Conservation (phyloP, 1,140 invertebrate species). For the Papilio machaon region DNA sequence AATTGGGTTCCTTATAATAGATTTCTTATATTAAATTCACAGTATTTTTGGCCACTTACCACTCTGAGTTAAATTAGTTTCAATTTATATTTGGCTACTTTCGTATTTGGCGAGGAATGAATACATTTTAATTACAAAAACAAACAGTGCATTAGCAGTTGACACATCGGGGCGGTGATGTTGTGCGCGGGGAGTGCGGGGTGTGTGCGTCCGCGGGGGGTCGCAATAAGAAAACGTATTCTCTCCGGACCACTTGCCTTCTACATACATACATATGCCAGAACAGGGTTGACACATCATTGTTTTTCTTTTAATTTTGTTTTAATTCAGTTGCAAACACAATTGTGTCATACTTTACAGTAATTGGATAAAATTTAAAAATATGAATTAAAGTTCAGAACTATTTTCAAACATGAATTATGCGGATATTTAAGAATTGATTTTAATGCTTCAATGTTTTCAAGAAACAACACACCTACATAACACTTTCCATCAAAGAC, state of each 20-base stretch:
- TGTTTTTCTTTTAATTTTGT: not conserved
- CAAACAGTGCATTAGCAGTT: slow-evolving; percentile 71
- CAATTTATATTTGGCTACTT: no score
- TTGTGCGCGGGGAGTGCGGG: slow-evolving; percentile 22
- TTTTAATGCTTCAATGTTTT: not conserved
- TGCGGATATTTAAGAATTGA: not conserved
- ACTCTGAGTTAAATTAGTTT: no score
- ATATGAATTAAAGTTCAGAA: not conserved
- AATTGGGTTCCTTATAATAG: no score
- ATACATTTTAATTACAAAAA: slow-evolving; percentile 56
- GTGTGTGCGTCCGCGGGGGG: slow-evolving; percentile 34
- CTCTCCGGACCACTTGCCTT: slow-evolving; percentile 63
- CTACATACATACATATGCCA: slow-evolving; percentile 59
- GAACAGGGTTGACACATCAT: slow-evolving; percentile 51
- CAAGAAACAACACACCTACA: not conserved
- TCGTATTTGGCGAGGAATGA: no score
- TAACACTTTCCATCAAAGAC: not conserved
- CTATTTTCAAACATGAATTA: not conserved
- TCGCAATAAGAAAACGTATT: slow-evolving; percentile 67
- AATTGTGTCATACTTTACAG: no score
- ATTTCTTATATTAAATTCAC: no score
- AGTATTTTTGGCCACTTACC: no score
- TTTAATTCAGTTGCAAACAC: not conserved
- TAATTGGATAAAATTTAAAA: no score
- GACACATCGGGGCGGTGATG: slow-evolving; percentile 41